Conservation (phyloP, 2,888 invertebrate species). For the Ganaspis brasiliensis region DNA sequence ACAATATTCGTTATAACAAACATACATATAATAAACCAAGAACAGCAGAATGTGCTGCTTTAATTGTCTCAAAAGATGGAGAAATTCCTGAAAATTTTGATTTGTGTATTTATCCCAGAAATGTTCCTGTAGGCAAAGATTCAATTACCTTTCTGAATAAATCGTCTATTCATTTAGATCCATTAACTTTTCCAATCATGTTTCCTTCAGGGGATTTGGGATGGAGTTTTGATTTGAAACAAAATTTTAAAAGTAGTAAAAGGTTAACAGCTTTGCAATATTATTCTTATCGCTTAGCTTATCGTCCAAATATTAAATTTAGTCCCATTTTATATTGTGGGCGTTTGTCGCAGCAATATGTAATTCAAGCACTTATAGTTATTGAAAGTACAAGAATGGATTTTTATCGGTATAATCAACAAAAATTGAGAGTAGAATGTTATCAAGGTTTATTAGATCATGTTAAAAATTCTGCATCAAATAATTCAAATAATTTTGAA, state of each 20-base stretch:
- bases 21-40: constrained; percentile 36
- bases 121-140: background rate
- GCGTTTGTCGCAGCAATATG: constrained; percentile 51
- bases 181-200: constrained; percentile 44
- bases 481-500: constrained; percentile 34
- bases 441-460: constrained; percentile 41
- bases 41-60: constrained; percentile 41
- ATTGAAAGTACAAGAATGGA: constrained; percentile 44
- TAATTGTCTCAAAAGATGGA: constrained; percentile 30
- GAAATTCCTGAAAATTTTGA: constrained; percentile 39
- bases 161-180: constrained; percentile 51
- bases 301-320: constrained; percentile 41
- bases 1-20: constrained; percentile 19
- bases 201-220: constrained; percentile 38
- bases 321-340: too few species aligned
- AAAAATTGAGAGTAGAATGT: constrained; percentile 19
- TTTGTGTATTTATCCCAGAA: constrained; percentile 46
- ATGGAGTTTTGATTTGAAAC: constrained; percentile 42
- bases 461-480: constrained; percentile 13
- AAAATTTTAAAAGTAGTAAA: constrained; percentile 16
- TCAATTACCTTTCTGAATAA: constrained; percentile 30
- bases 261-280: constrained; percentile 43
- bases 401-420: constrained; percentile 46
- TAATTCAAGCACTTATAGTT: constrained; percentile 50
- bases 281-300: constrained; percentile 52